A percentile compares a stretch with the other conserved stretches of the same genome.
phyloP scores from a whole-genome alignment of 2,888 invertebrate species.

The Euphydryas editha region DNA sequence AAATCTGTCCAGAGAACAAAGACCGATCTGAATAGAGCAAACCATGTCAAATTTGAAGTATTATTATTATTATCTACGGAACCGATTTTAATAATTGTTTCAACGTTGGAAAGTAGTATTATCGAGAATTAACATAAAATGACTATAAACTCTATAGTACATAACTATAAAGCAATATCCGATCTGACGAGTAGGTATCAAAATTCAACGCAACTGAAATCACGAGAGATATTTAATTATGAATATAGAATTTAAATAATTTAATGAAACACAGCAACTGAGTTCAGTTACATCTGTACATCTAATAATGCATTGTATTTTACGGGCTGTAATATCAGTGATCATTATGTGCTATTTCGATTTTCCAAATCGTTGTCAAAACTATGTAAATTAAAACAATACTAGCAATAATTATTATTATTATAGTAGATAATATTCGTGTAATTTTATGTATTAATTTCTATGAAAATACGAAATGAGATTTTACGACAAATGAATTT shows the following conservation, averaged over 20 bases:
- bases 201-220: no score
- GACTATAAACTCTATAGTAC: no score
- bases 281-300: no score
- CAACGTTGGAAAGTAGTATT: no score
- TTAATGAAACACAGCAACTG: background rate
- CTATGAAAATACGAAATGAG: background rate
- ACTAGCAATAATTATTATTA: background rate
- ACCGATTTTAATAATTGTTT: no score
- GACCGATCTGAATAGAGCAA: no score
- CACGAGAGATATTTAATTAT: background rate
- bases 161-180: no score
- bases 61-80: no score
- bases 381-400: slow-evolving; percentile 1
- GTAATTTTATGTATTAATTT: background rate
- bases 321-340: background rate
- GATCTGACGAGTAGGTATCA: no score
- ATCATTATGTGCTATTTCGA: background rate
- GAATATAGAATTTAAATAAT: slow-evolving; percentile 11
- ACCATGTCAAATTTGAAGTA: no score
- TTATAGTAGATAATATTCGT: background rate
- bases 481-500: background rate
- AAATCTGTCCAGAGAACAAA: no score
- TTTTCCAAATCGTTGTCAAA: background rate
- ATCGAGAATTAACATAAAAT: no score
- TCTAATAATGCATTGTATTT: background rate